phyloP scores from a whole-genome alignment of 2,888 invertebrate genomes.

The Eupeodes luniger region DNA sequence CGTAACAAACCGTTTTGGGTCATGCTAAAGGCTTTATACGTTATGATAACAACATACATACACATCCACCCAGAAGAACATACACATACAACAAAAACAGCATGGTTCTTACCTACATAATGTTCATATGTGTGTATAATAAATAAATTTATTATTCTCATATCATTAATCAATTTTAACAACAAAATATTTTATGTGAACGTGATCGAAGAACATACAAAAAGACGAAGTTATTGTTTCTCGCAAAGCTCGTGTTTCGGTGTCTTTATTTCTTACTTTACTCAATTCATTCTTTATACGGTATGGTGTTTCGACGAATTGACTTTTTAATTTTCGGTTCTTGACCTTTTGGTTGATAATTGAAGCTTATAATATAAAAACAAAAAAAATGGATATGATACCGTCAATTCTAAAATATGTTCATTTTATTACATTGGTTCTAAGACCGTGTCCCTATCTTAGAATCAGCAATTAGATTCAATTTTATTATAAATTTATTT shows the following conservation, averaged over 20 bases:
- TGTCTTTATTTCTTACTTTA: neutral
- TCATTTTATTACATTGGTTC: neutral
- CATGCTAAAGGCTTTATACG: slow-evolving; percentile 32
- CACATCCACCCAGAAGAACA: too few species aligned
- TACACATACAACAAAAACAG: too few species aligned
- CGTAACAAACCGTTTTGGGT: slow-evolving; percentile 63
- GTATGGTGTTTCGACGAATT: slow-evolving; percentile 57
- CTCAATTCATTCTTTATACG: slow-evolving; percentile 34
- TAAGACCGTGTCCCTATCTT: neutral
- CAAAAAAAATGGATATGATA: neutral
- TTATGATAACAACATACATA: too few species aligned
- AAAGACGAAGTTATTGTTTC: slow-evolving; percentile 18
- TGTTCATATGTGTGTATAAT: neutral
- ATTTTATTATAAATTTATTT: neutral
- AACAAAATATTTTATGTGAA: slow-evolving; percentile 46
- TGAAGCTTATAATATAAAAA: slow-evolving; percentile 18
- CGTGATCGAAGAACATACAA: slow-evolving; percentile 47
- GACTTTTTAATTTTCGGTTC: slow-evolving; percentile 72
- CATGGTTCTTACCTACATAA: too few species aligned
- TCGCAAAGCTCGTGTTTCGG: slow-evolving; percentile 23
- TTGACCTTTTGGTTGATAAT: slow-evolving; percentile 59
- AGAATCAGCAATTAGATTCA: neutral
- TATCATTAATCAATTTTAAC: slow-evolving; percentile 55
- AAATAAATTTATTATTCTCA: slow-evolving; percentile 7
- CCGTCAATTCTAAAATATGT: neutral